Evolutionary conservation across 2,888 invertebrate species (phyloP).

Genomic region (Seira ritae): DNA sequence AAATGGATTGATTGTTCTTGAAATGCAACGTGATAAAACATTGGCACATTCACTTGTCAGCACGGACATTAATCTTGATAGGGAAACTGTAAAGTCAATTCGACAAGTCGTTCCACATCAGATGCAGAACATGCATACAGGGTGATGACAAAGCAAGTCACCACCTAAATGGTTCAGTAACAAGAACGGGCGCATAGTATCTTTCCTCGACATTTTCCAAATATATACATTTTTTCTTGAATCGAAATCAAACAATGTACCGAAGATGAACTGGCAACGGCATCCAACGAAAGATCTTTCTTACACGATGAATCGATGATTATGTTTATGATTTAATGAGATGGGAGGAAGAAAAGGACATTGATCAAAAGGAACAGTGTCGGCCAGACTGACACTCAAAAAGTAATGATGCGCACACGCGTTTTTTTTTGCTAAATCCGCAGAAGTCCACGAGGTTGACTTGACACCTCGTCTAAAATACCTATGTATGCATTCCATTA

Average conservation of each 20-base stretch:
- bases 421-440: not conserved
- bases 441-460: not conserved
- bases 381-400: not conserved
- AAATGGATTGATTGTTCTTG: not conserved
- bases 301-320: not conserved
- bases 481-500: not conserved
- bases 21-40: slow-evolving; percentile 48
- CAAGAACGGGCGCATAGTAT: not conserved
- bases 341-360: not conserved
- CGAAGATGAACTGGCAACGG: not conserved
- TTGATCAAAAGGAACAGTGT: not conserved
- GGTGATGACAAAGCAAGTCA: slow-evolving; percentile 2
- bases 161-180: not conserved
- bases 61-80: slow-evolving; percentile 54
- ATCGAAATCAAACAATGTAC: not conserved
- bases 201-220: not conserved
- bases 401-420: not conserved
- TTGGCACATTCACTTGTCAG: slow-evolving; percentile 60
- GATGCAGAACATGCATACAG: not conserved
- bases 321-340: not conserved
- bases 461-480: not conserved
- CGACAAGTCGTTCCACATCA: not conserved
- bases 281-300: not conserved
- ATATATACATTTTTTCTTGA: not conserved
- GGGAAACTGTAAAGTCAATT: not conserved